phyloP scores from a whole-genome alignment of 2,113 vertebrate species.

The Nestor notabilis region DNA sequence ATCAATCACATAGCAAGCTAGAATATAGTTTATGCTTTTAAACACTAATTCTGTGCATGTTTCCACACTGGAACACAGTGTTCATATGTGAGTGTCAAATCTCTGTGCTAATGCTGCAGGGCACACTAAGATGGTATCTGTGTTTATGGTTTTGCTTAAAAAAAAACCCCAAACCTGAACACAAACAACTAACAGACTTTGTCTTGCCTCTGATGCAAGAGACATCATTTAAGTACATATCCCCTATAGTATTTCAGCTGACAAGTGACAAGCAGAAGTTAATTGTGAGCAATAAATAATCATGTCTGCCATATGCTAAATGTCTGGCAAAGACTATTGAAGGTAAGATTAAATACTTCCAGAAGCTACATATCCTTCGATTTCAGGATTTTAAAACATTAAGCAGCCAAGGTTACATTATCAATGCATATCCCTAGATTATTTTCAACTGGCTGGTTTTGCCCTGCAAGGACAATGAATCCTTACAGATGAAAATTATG shows the following conservation, averaged over 20 bases:
- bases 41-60: neutral
- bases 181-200: neutral
- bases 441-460: neutral
- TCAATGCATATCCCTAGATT: neutral
- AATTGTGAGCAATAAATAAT: slow-evolving; percentile 50
- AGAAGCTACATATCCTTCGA: neutral
- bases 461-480: neutral
- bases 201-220: neutral
- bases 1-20: neutral
- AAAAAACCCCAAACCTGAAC: neutral
- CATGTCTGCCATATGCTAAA: neutral
- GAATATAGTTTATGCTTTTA: neutral
- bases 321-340: neutral
- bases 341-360: slow-evolving; percentile 28
- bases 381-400: slow-evolving; percentile 30
- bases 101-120: neutral
- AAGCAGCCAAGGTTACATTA: slow-evolving; percentile 10
- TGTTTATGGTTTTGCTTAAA: neutral
- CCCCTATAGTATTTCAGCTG: slow-evolving; percentile 2
- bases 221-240: neutral
- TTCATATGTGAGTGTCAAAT: neutral
- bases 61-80: neutral
- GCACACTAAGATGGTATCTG: neutral
- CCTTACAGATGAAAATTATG: neutral
- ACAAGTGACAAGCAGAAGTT: slow-evolving; percentile 21